These are phyloP conservation scores for Drosophila leonis DNA, from an alignment of 2,888 invertebrate species.

Conservation along the genomic window DNA sequence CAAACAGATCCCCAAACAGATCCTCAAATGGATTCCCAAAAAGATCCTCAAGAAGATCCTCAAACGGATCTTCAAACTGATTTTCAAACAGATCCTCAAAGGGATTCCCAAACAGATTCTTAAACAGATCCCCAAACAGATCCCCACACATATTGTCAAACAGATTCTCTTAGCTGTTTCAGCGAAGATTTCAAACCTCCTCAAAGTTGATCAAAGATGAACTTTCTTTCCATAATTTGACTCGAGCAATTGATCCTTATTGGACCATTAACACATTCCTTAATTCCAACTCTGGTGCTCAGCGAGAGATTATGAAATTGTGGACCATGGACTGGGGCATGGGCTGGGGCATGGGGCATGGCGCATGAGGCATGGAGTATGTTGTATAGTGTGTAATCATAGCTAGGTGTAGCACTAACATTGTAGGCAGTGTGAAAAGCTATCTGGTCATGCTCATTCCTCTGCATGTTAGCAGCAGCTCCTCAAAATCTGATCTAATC, in stretches of 20 bases:
- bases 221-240: not conserved
- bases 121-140: not conserved
- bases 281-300: not conserved
- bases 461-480: conserved; percentile 58
- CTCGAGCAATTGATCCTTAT: not conserved
- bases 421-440: conserved; percentile 35
- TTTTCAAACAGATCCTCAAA: not conserved
- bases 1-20: not conserved
- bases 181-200: no score
- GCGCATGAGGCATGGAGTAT: not conserved
- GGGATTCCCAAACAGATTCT: not conserved
- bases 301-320: conserved; percentile 2
- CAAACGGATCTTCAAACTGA: not conserved
- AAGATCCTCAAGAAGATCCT: not conserved
- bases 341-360: not conserved
- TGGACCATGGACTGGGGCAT: not conserved
- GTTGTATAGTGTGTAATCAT: conserved; percentile 10
- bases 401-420: conserved; percentile 6
- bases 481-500: conserved; percentile 61
- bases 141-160: not conserved
- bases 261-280: not conserved
- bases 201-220: not conserved
- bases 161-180: not conserved
- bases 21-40: not conserved
- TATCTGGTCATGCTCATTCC: conserved; percentile 63